Evolutionary conservation across 2,797 vertebrate genomes (phyloP).

Genomic region (Crax fasciolata): DNA sequence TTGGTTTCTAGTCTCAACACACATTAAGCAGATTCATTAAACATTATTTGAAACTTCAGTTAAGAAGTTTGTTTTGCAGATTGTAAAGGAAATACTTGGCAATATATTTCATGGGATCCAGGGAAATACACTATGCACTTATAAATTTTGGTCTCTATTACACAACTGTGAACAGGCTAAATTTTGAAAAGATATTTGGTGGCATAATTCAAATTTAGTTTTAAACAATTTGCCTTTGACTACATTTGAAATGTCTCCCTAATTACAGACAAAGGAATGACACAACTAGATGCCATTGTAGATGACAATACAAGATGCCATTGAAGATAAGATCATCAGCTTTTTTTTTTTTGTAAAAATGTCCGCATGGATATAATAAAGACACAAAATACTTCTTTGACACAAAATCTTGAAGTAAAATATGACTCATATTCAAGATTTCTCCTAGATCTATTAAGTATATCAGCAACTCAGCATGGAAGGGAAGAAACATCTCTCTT

Average conservation of each 20-base stretch:
- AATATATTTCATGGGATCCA: neutral
- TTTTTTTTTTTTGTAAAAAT: neutral
- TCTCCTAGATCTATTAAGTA: neutral
- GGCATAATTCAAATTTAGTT: neutral
- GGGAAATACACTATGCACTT: neutral
- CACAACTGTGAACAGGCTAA: neutral
- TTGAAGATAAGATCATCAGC: neutral
- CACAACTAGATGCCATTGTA: neutral
- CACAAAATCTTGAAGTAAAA: conserved; percentile 16
- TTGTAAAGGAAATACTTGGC: neutral
- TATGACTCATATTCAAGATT: neutral
- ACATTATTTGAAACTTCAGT: neutral
- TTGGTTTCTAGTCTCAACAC: neutral
- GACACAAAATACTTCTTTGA: neutral
- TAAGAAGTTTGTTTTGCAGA: neutral
- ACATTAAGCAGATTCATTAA: neutral
- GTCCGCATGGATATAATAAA: neutral
- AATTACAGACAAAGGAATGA: neutral
- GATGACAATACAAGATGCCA: neutral
- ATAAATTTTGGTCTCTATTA: neutral
- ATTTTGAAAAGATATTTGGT: neutral
- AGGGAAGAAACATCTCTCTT: conserved; percentile 6
- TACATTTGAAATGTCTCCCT: neutral
- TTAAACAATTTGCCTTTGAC: neutral
- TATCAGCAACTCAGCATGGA: neutral